Conservation (phyloP, 2,113 vertebrate species). For the Chloropsis cyanopogon region DNA sequence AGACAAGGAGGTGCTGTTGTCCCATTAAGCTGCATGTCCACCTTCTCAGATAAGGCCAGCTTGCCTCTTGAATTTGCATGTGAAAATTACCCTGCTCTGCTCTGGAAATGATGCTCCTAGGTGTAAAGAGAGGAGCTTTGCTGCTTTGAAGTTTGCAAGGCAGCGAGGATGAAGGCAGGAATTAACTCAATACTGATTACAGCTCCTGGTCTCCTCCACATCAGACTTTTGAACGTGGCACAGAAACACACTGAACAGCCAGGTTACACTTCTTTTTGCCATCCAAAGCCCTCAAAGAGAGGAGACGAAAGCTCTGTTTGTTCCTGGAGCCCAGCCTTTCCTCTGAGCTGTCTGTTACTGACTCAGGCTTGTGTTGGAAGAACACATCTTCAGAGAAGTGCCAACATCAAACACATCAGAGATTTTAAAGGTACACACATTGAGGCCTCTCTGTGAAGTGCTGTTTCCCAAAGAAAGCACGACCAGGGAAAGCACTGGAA, state of each 20-base stretch:
- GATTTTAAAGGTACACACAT: background rate
- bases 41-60: conserved; percentile 30
- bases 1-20: background rate
- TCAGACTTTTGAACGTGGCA: conserved; percentile 37
- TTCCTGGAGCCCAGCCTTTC: conserved; percentile 31
- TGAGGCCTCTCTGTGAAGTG: conserved; percentile 8
- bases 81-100: conserved; percentile 69
- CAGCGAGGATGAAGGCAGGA: conserved; percentile 51
- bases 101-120: conserved; percentile 45
- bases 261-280: background rate
- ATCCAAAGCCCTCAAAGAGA: conserved; percentile 17
- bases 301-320: background rate
- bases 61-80: conserved; percentile 55
- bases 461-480: background rate
- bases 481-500: background rate
- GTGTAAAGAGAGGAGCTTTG: conserved; percentile 40
- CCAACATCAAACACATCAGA: conserved; percentile 36
- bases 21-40: conserved; percentile 15
- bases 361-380: conserved; percentile 29
- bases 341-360: conserved; percentile 31
- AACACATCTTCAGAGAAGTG: conserved; percentile 44
- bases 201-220: conserved; percentile 5
- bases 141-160: conserved; percentile 60
- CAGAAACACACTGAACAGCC: conserved; percentile 6
- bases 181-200: conserved; percentile 33